Evolutionary conservation across 2,888 invertebrate genomes (phyloP).

Genomic region (Rotaria sp.): DNA sequence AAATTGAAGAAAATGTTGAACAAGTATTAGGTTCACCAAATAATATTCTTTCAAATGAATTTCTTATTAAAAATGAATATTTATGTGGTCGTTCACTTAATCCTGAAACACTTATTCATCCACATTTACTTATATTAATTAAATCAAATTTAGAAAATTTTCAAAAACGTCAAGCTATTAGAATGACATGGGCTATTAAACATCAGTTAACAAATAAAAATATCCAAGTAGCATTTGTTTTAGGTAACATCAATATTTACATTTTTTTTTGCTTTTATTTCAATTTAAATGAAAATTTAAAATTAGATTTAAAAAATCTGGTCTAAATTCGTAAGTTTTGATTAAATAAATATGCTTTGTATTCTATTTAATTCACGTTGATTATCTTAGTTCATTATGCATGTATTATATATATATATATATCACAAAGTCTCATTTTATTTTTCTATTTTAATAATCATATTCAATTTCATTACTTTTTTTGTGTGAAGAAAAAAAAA

Average conservation of each 20-base stretch:
- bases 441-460: too few relatives aligned
- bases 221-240: neutral
- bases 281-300: too few relatives aligned
- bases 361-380: too few relatives aligned
- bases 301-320: too few relatives aligned
- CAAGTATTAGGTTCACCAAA: neutral
- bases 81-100: neutral
- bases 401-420: too few relatives aligned
- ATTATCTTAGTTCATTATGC: too few relatives aligned
- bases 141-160: slow-evolving; percentile 35
- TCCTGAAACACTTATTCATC: neutral
- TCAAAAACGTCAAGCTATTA: slow-evolving; percentile 28
- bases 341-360: too few relatives aligned
- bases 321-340: too few relatives aligned
- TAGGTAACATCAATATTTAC: neutral
- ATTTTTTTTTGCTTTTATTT: neutral
- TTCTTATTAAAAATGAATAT: neutral
- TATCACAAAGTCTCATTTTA: too few relatives aligned
- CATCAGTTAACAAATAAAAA: too few relatives aligned
- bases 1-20: neutral
- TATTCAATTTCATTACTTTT: too few relatives aligned
- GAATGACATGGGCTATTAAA: slow-evolving; percentile 37
- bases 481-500: too few relatives aligned
- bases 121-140: slow-evolving; percentile 26
- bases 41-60: neutral